These are phyloP conservation scores for Gallinago jamesoni DNA, from an alignment of 2,113 vertebrate genomes.

Conservation along the genomic window DNA sequence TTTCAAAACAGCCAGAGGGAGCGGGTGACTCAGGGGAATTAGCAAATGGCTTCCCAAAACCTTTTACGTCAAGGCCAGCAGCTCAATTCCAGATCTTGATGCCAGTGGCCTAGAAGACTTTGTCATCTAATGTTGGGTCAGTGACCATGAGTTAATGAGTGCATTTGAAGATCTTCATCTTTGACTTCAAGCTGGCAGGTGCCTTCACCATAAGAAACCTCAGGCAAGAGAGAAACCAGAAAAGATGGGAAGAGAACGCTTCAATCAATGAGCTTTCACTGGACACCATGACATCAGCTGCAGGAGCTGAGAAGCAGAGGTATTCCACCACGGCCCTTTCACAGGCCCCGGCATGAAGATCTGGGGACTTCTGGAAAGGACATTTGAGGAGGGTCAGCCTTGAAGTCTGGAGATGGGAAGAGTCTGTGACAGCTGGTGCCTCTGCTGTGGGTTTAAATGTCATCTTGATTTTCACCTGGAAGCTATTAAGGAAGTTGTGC, in stretches of 20 bases:
- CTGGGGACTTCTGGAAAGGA: background rate
- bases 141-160: fast-evolving
- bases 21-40: conserved; percentile 47
- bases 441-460: background rate
- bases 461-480: background rate
- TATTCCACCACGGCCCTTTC: background rate
- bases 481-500: background rate
- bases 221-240: background rate
- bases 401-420: background rate
- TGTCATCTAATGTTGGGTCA: background rate
- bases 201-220: background rate
- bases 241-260: background rate
- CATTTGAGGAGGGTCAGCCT: background rate
- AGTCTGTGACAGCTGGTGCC: background rate
- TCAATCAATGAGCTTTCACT: background rate
- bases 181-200: background rate
- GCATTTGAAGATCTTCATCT: background rate
- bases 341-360: fast-evolving
- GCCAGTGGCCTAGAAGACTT: background rate
- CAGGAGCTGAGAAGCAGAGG: background rate
- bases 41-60: conserved; percentile 58
- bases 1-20: conserved; percentile 65
- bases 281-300: fast-evolving
- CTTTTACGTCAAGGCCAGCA: conserved; percentile 38
- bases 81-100: background rate